phyloP scores from a whole-genome alignment of 2,888 invertebrate genomes.

The Eilema depressum region DNA sequence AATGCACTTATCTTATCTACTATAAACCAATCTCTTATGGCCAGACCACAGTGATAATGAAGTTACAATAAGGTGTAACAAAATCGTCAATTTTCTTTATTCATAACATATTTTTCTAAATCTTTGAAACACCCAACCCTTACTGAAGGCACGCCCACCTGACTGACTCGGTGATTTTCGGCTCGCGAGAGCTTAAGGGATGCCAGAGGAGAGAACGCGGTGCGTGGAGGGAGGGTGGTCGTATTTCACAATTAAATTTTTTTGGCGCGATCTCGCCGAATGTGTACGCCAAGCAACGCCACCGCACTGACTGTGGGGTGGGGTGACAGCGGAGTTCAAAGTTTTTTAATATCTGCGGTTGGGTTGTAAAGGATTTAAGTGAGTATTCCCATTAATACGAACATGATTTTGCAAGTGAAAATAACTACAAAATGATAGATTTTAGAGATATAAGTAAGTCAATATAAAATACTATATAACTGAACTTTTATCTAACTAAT shows the following conservation, averaged over 20 bases:
- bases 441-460: too few species aligned
- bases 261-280: constrained; percentile 79
- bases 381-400: too few species aligned
- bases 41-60: too few species aligned
- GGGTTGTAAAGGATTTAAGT: too few species aligned
- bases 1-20: too few species aligned
- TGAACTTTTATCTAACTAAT: too few species aligned
- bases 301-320: constrained; percentile 68
- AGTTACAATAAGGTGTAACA: not conserved
- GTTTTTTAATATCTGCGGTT: constrained; percentile 23
- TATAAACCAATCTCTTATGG: too few species aligned
- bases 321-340: constrained; percentile 61
- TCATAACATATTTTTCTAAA: constrained; percentile 9
- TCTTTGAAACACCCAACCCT: constrained; percentile 22
- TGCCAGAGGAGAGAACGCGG: constrained; percentile 39
- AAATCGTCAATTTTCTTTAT: not conserved
- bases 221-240: constrained; percentile 57
- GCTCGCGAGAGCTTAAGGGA: constrained; percentile 33
- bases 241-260: constrained; percentile 86
- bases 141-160: constrained; percentile 51
- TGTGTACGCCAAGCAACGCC: constrained; percentile 77
- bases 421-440: too few species aligned
- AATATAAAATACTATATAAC: too few species aligned
- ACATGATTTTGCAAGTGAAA: too few species aligned
- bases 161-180: constrained; percentile 44